Base-by-base conservation (phyloP, 2,888 invertebrate genomes). In the Phaedon cochleariae region DNA sequence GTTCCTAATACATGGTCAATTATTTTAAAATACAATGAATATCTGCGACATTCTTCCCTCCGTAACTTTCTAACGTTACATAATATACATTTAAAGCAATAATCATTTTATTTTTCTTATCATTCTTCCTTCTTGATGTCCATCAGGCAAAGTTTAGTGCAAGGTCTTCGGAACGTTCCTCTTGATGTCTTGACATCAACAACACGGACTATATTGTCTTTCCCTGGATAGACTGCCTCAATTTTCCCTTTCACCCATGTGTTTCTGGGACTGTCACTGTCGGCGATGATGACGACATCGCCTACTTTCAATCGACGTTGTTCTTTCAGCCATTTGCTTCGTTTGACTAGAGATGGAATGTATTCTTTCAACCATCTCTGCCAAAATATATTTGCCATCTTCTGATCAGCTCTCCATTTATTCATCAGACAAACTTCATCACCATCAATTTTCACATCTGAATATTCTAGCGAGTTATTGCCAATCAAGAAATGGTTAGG, bases 251-350 rank as follows among this genome's bases (percentile, higher is more conserved):
- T 10, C 2, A 34, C 10, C 31, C 31, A 34, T 34, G 31, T 9
- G 10, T 34, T 34, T 34, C 31, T 34, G 1, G 31, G 31, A 34
- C 31, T 34, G 10, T 34, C 31, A 34, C 31, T 34, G 10, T 34
- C 31, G 4, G 9, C 31, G 4, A 34, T 34, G 31, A 34, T 34
- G 10, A 55, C 55, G 12, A 55, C 34, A 37, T 55, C 55, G 2
- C 20, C 21, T n/a, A 55, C 6, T 21, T 37, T n/a, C 9, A 55
- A 17, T 2, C 37, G 15, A 37, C 20, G 31, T n/a, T 55, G 34
- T 10, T 55, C 55, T n/a, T n/a, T n/a, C 20, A 34, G 21, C 37
- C 55, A 55, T 55, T 55, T 55, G 22, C 17, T 54, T 34, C 17
- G 18, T 34, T 31, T 17, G 9, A 4, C 17, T 34, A 54, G 20